These are phyloP conservation scores for Actenoides hombroni DNA, from an alignment of 2,113 vertebrate genomes.

Conservation along the genomic window DNA sequence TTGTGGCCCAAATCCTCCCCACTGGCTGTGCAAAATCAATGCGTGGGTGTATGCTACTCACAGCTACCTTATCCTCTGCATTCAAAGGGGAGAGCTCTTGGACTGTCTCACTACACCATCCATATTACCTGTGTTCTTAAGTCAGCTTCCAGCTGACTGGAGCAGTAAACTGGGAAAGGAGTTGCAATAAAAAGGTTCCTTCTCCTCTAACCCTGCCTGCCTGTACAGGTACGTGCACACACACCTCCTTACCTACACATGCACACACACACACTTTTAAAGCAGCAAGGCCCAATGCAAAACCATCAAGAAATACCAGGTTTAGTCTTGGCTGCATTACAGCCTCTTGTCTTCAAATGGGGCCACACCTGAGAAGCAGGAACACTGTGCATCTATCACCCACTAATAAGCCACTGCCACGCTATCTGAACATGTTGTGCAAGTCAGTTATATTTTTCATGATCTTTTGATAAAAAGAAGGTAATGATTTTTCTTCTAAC, in stretches of 20 bases:
- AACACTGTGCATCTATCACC: neutral
- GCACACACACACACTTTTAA: accelerated
- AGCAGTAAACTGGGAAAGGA: neutral
- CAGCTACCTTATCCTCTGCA: neutral
- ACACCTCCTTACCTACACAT: neutral
- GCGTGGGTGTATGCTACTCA: neutral
- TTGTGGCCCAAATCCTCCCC: neutral
- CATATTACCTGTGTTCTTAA: neutral
- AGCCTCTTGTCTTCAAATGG: neutral
- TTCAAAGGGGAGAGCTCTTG: neutral
- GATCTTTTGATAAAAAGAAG: neutral
- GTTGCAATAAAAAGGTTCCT: neutral
- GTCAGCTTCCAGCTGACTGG: neutral
- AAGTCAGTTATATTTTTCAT: neutral
- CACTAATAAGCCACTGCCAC: neutral
- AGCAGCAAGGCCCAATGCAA: neutral
- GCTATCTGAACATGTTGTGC: neutral
- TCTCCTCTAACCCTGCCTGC: neutral
- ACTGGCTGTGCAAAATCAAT: neutral
- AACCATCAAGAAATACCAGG: neutral
- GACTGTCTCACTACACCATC: neutral
- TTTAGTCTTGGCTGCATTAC: neutral
- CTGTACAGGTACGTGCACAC: neutral
- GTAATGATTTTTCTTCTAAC: neutral
- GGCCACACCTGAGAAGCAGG: neutral